phyloP scores from a whole-genome alignment of 2,888 invertebrate species.

The Agonopterix heracliana region DNA sequence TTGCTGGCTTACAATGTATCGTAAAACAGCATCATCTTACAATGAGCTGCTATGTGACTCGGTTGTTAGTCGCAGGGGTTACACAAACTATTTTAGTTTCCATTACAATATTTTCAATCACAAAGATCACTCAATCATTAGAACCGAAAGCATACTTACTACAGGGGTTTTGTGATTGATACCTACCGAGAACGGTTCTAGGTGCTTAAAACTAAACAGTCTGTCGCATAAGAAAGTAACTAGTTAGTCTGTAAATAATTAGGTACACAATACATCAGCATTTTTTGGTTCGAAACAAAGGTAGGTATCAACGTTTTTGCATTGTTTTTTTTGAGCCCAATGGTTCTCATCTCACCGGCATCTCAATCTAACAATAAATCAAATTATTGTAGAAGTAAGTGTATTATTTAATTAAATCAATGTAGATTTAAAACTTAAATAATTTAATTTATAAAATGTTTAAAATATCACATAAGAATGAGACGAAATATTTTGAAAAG shows the following conservation, averaged over 20 bases:
- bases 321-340: neutral
- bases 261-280: neutral
- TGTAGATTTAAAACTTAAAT: no score
- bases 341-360: no score
- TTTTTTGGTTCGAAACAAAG: neutral
- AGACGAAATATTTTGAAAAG: conserved; percentile 11
- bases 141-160: conserved; percentile 1
- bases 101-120: neutral
- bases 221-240: neutral
- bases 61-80: neutral
- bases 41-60: no score
- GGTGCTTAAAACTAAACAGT: conserved; percentile 12
- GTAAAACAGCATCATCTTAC: no score
- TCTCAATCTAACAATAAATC: no score
- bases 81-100: neutral
- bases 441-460: neutral
- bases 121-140: neutral
- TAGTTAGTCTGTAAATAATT: neutral
- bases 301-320: conserved; percentile 1
- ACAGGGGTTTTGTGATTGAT: neutral
- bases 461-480: no score
- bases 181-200: conserved; percentile 3
- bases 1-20: no score
- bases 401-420: no score
- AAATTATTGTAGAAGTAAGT: no score